phyloP scores from a whole-genome alignment of 2,888 invertebrate species.

The Dyspetes luteomarginatus region DNA sequence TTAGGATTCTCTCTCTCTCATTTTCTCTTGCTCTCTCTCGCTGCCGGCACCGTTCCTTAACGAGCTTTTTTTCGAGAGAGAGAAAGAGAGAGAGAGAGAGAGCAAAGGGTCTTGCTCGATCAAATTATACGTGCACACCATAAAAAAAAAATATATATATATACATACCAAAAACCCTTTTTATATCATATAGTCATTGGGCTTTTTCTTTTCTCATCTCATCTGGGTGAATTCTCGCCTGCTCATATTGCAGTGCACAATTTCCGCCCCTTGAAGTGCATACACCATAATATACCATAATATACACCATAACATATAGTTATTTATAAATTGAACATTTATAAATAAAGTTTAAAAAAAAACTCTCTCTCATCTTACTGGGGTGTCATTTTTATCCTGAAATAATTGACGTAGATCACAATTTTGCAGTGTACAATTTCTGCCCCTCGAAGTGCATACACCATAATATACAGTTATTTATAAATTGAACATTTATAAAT shows the following conservation, averaged over 20 bases:
- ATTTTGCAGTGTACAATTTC: slow-evolving; percentile 52
- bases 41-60: slow-evolving; percentile 56
- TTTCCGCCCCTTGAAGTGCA: too few relatives aligned
- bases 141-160: slow-evolving; percentile 40
- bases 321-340: too few relatives aligned
- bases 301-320: too few relatives aligned
- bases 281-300: too few relatives aligned
- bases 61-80: slow-evolving; percentile 57
- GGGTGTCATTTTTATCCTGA: too few relatives aligned
- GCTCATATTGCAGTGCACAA: too few relatives aligned
- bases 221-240: slow-evolving; percentile 35
- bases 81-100: slow-evolving; percentile 34
- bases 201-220: slow-evolving; percentile 35
- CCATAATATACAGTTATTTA: too few relatives aligned
- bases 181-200: slow-evolving; percentile 24
- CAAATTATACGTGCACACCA: slow-evolving; percentile 62
- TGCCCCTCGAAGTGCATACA: slow-evolving; percentile 49
- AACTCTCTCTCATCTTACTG: too few relatives aligned
- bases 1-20: slow-evolving; percentile 30
- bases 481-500: too few relatives aligned
- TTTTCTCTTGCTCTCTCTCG: too few relatives aligned
- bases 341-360: too few relatives aligned
- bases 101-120: slow-evolving; percentile 56
- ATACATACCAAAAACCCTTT: not conserved
- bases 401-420: too few relatives aligned